Evolutionary conservation across 1,140 invertebrate species (phyloP), one percentile per base, ranked within the genome.

Genomic region (Cydia fagiglandana): DNA sequence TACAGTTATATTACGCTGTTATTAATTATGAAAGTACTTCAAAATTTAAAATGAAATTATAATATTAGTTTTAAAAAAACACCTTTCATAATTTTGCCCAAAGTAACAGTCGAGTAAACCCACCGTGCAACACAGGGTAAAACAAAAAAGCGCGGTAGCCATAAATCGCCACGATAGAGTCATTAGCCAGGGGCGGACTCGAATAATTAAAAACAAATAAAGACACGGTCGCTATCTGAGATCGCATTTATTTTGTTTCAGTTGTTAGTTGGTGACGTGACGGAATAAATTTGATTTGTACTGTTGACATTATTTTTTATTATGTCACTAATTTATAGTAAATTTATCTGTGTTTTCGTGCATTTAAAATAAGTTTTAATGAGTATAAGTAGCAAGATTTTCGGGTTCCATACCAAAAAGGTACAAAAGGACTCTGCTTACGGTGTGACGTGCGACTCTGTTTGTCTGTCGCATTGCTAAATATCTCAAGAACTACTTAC

Each of bases 181-280:
- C 89, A 91, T 92, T 91, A 92, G 83, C 82, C 89, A 86, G 88
- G 86, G 88, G 88, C 89, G 88, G 88, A 90, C 88, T 90, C 81
- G 87, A 91, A 92, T 92, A 91, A 92, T 92, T 91, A 90, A 92
- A 91, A 92, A 90, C 89, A 91, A 91, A 92, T 91, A 91, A 88
- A 83, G 82, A 86, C 88, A 90, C 88, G 87, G 88, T 88, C 83
- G 77, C 84, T 92, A 92, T 92, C 91, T 80, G 79, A 75, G 78
- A 90, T 89, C 78, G 79, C 83, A 82, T 84, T 86, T 83, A 38
- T 77, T 75, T 74, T 83, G 66, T 77, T 75, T 74, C 75, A 74
- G 76, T 77, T 77, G 75, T 74, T 79, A 77, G 78, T 79, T 77
- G 61, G 53, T 70, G 34, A 70, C 34, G 66, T 38, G 66, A 4